Conservation (phyloP, 1,140 invertebrate species). For the Myzus persicae region DNA sequence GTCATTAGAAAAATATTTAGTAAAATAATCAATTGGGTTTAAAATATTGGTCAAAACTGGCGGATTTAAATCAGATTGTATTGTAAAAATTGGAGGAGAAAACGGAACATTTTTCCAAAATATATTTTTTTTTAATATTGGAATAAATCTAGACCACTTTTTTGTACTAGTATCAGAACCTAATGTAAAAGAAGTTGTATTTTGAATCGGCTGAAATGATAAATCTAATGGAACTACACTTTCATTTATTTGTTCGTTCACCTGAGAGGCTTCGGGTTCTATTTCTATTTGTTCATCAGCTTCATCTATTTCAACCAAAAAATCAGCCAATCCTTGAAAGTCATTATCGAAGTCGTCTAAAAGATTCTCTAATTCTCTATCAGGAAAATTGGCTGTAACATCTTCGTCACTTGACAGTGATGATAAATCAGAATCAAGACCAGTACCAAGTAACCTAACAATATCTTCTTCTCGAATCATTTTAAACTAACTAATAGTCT, state of each 20-base stretch:
- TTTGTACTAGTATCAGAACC: neutral
- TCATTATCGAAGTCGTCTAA: neutral
- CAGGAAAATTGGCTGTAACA: neutral
- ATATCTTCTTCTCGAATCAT: neutral
- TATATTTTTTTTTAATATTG: conserved; percentile 13
- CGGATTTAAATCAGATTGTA: neutral
- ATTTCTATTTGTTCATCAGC: neutral
- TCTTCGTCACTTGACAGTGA: conserved; percentile 14
- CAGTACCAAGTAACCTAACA: neutral
- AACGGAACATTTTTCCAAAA: neutral
- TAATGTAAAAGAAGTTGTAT: neutral
- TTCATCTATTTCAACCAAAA: neutral
- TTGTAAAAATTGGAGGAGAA: neutral
- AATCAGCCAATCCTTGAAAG: neutral
- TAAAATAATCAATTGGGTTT: neutral
- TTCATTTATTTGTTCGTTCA: neutral
- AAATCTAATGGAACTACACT: neutral
- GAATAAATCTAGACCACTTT: neutral
- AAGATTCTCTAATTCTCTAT: neutral
- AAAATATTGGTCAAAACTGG: neutral
- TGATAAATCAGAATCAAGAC: neutral
- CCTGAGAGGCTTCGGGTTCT: neutral
- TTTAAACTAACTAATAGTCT: conserved; percentile 3
- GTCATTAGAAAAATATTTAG: neutral
- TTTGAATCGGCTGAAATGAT: neutral